phyloP scores from a whole-genome alignment of 2,797 vertebrate genomes.

The Eulemur mongoz region DNA sequence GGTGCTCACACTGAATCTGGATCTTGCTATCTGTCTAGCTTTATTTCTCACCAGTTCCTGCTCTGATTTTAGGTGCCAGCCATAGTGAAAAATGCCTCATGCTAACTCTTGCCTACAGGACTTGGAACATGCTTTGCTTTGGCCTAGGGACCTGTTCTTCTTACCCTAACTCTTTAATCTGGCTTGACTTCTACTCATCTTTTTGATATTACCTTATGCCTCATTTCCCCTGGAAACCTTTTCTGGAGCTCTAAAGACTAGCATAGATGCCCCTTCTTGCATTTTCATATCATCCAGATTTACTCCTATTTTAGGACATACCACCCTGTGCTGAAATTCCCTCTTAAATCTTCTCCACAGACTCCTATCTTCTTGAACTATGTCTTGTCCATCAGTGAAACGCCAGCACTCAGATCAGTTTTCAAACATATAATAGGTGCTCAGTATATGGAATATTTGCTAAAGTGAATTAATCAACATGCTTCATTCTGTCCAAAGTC shows the following conservation, averaged over 20 bases:
- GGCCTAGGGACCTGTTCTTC: background rate
- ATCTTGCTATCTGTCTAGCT: background rate
- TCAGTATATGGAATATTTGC: background rate
- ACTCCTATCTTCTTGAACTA: background rate
- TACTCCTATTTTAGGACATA: background rate
- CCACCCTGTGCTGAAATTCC: background rate
- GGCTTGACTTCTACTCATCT: background rate
- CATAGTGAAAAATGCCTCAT: background rate
- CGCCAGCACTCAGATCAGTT: background rate
- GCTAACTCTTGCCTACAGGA: background rate
- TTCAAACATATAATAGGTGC: background rate
- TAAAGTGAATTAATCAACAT: background rate
- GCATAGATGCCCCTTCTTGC: background rate
- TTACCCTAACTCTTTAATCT: background rate
- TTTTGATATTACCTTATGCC: background rate
- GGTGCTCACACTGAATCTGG: background rate
- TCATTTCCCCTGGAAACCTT: background rate
- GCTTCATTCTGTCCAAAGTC: background rate
- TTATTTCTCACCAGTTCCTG: background rate
- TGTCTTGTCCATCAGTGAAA: background rate
- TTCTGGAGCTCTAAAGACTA: background rate
- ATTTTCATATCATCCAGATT: background rate
- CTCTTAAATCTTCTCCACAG: background rate
- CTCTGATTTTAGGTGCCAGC: slow-evolving; percentile 1
- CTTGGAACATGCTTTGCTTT: background rate